These are phyloP conservation scores for Agonopterix alstromeriana DNA, from an alignment of 2,888 invertebrate species.

Conservation along the genomic window DNA sequence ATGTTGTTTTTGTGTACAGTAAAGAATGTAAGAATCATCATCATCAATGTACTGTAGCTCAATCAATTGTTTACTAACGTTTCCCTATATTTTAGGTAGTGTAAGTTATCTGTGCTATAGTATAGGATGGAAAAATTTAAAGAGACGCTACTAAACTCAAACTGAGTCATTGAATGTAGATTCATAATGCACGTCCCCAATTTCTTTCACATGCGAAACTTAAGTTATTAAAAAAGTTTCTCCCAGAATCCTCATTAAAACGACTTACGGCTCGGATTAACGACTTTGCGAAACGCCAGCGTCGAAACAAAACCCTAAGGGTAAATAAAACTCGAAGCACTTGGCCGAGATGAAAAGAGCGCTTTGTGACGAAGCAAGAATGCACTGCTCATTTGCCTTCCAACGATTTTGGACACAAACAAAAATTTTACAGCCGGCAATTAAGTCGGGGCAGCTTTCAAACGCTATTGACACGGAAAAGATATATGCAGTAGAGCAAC, in stretches of 20 bases:
- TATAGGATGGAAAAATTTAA: too few relatives aligned
- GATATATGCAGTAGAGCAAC: too few relatives aligned
- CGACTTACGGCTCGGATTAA: constrained; percentile 18
- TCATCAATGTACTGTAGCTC: too few relatives aligned
- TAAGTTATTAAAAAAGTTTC: neutral
- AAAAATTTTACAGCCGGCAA: constrained; percentile 46
- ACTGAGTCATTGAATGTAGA: too few relatives aligned
- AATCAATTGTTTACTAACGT: too few relatives aligned
- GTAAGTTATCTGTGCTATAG: too few relatives aligned
- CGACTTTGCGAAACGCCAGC: constrained; percentile 8
- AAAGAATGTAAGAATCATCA: too few relatives aligned
- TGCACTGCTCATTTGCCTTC: constrained; percentile 34
- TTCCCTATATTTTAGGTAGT: too few relatives aligned
- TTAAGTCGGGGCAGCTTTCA: constrained; percentile 23
- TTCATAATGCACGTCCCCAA: too few relatives aligned
- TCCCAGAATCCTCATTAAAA: constrained; percentile 25
- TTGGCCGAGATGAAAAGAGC: constrained; percentile 29
- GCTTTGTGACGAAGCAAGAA: constrained; percentile 24
- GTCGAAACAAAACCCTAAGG: constrained; percentile 24
- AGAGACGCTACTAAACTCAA: too few relatives aligned
- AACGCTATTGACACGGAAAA: too few relatives aligned
- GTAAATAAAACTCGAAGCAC: constrained; percentile 24
- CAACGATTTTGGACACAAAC: constrained; percentile 41
- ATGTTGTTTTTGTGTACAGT: too few relatives aligned
- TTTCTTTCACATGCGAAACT: neutral